These are phyloP conservation scores for Bemisia tabaci DNA, from an alignment of 1,140 invertebrate species.

Conservation along the genomic window DNA sequence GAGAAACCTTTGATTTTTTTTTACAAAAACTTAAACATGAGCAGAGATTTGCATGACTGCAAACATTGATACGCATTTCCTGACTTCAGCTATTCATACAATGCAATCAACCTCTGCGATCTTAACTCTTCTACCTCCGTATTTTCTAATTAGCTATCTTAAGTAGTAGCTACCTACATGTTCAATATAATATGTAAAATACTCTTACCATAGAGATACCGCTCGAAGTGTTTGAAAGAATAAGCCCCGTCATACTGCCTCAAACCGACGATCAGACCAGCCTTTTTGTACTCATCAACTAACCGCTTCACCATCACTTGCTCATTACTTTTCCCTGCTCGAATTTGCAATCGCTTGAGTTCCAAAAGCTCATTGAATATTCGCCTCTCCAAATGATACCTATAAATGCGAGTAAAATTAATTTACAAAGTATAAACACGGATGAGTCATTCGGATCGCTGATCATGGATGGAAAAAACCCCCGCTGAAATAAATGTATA, in stretches of 20 bases:
- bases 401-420: slow-evolving; percentile 20
- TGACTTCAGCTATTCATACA: not conserved
- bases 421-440: slow-evolving; percentile 4
- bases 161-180: too few species aligned
- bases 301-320: slow-evolving; percentile 74
- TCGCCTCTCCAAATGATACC: slow-evolving; percentile 80
- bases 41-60: not conserved
- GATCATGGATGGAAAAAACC: not conserved
- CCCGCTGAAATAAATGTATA: slow-evolving; percentile 2
- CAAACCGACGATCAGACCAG: slow-evolving; percentile 52
- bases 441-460: not conserved
- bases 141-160: too few species aligned
- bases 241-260: slow-evolving; percentile 54
- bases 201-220: slow-evolving; percentile 66
- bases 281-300: slow-evolving; percentile 62
- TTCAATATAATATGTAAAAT: too few species aligned
- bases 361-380: slow-evolving; percentile 90
- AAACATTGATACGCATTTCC: not conserved
- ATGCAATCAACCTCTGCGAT: too few species aligned
- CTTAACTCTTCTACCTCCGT: too few species aligned
- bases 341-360: slow-evolving; percentile 80
- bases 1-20: too few species aligned
- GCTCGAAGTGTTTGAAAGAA: slow-evolving; percentile 76
- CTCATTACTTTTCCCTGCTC: slow-evolving; percentile 77
- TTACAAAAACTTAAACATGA: not conserved